Evolutionary conservation across 2,797 vertebrate species (phyloP), one percentile per base, ranked within the genome.

Genomic region (Crossoptilon crossoptilon): DNA sequence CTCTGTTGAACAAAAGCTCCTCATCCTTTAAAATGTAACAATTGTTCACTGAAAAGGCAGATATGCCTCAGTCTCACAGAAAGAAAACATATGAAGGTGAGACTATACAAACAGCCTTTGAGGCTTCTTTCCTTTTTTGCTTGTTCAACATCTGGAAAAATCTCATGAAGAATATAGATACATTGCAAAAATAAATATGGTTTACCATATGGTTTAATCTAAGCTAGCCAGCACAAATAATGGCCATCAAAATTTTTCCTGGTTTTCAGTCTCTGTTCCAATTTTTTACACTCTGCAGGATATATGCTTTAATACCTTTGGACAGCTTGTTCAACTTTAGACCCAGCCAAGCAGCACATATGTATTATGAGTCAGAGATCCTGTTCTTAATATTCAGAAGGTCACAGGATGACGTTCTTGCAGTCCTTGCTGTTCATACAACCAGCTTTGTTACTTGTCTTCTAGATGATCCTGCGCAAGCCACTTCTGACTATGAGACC

Each of bases 401-500:
- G 82, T 73, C 88, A 56, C 44, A 41, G 87, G 92, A 66, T 83
- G 62, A 18, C 60, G 91, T 85, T 62, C 31, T 18, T 10, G 51
- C 62, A 56, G 10, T 49, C 49, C 31, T 58, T 63, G 31, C 59
- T 82, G 62, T n/a, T 94, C 64, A 46, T 63, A 14, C 33, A 84
- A 87, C 69, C 27, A 68, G 43, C 56, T 87, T 31, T 91, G 87
- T 78, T 75, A n/a, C 94, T 94, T 96, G 33, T 37, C 44, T 94
- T 97, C 58, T 90, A 98, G 99, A 99, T 84, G 99, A 99, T 83
- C 97, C 96, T 67, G 97, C 97, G 1, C 98, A 98, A 76, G 97
- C 97, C 95, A 99, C 99, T n/a, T 99, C 99, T 39, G 99, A 99
- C 96, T 99, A 99, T 9, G 99, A 99, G 98, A 99, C 98, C 96